Conservation (phyloP, 2,113 vertebrate species). For the Pomatostomus ruficeps region DNA sequence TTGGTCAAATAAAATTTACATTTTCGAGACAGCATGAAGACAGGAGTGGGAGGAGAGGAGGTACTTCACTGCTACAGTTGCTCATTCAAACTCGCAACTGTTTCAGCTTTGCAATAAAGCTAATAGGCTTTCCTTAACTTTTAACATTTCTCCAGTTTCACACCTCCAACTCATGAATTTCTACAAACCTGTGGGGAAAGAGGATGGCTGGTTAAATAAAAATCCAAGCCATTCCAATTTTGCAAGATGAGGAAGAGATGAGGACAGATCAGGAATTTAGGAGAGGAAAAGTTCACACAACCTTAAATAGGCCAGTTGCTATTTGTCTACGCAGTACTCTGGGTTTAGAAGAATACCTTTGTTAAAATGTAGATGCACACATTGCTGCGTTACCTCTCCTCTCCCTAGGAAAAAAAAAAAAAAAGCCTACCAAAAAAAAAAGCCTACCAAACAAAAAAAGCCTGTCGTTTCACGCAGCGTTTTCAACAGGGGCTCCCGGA, state of each 20-base stretch:
- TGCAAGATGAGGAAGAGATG: neutral
- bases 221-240: neutral
- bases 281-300: neutral
- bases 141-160: neutral
- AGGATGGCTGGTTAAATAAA: neutral
- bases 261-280: neutral
- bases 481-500: accelerated
- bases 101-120: neutral
- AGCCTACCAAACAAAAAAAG: neutral
- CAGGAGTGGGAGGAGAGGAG: neutral
- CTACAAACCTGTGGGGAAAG: neutral
- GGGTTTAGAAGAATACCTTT: accelerated
- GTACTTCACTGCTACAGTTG: neutral
- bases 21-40: neutral
- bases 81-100: neutral
- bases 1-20: neutral
- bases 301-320: neutral
- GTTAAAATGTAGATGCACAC: accelerated
- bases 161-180: neutral
- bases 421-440: accelerated
- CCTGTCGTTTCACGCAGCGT: accelerated
- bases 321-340: accelerated
- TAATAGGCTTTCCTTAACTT: neutral
- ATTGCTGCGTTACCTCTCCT: accelerated
- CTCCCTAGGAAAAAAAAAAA: no score